Percentiles rank a stretch among this genome's conserved stretches.
Conservation (phyloP, 2,113 vertebrate species). For the Corythornis madagascariensis region DNA sequence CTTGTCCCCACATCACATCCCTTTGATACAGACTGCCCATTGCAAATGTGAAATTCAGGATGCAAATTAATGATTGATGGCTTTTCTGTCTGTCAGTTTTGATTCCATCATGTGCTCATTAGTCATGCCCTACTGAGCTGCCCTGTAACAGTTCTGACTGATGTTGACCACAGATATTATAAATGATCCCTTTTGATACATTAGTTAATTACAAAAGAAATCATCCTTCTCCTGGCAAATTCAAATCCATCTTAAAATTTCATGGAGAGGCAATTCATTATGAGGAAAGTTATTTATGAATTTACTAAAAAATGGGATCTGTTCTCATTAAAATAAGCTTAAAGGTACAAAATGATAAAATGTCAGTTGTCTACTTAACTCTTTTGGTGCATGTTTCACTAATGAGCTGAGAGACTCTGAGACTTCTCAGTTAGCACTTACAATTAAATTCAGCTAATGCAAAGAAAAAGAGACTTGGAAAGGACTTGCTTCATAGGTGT, state of each 20-base stretch:
- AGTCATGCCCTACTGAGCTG: neutral
- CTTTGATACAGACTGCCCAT: conserved; percentile 9
- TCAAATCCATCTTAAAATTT: conserved; percentile 64
- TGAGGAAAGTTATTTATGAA: conserved; percentile 57
- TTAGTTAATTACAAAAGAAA: conserved; percentile 60
- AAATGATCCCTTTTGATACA: conserved; percentile 53
- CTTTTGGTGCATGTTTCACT: conserved; percentile 6
- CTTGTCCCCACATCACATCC: neutral
- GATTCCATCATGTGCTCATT: conserved; percentile 49
- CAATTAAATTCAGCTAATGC: conserved; percentile 27
- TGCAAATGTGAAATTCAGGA: conserved; percentile 47
- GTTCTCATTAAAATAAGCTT: conserved; percentile 55
- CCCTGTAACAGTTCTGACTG: conserved; percentile 7
- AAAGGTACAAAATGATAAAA: conserved; percentile 46
- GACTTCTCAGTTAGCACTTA: neutral
- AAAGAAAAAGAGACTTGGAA: neutral
- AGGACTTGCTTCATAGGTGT: neutral
- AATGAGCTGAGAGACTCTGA: conserved; percentile 24
- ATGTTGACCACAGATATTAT: conserved; percentile 42
- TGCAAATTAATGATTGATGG: conserved; percentile 36
- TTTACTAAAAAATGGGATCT: conserved; percentile 44
- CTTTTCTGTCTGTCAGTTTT: conserved; percentile 35
- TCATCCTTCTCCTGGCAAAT: conserved; percentile 40
- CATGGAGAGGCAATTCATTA: conserved; percentile 41
- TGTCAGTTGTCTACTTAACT: conserved; percentile 19